These are phyloP conservation scores for Atherinomorus stipes DNA, from an alignment of 2,113 vertebrate genomes.

Conservation along the genomic window DNA sequence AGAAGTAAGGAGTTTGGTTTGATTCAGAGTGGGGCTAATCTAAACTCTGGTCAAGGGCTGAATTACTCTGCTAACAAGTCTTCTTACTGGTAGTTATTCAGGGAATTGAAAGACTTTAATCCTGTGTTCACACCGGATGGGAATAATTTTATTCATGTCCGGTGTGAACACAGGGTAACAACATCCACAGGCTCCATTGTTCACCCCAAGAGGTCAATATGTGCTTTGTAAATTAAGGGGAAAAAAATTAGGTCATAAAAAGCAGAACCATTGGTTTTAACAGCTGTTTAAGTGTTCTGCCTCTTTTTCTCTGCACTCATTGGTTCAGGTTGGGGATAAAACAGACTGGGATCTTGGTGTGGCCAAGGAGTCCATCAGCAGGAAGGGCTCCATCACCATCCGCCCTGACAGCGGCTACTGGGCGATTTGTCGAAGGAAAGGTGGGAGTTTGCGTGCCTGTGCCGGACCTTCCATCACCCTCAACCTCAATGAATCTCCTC, in stretches of 20 bases:
- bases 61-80: no score
- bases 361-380: conserved; percentile 67
- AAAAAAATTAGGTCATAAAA: not conserved
- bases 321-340: conserved; percentile 68
- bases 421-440: conserved; percentile 53
- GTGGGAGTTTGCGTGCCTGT: conserved; percentile 53
- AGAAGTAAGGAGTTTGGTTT: no score
- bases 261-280: not conserved
- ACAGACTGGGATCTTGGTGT: conserved; percentile 75
- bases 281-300: not conserved
- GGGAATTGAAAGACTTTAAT: no score
- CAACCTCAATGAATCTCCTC: conserved; percentile 66
- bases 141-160: no score
- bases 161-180: no score
- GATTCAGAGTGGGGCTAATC: no score
- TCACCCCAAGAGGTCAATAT: no score
- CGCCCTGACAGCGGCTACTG: conserved; percentile 70
- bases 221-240: no score
- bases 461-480: conserved; percentile 52
- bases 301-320: not conserved
- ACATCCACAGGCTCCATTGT: no score
- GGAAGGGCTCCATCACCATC: conserved; percentile 64
- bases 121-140: no score
- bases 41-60: no score
- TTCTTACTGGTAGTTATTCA: no score